Evolutionary conservation across 2,797 vertebrate species (phyloP).

Genomic region (Sebastiscus albofasciatus): DNA sequence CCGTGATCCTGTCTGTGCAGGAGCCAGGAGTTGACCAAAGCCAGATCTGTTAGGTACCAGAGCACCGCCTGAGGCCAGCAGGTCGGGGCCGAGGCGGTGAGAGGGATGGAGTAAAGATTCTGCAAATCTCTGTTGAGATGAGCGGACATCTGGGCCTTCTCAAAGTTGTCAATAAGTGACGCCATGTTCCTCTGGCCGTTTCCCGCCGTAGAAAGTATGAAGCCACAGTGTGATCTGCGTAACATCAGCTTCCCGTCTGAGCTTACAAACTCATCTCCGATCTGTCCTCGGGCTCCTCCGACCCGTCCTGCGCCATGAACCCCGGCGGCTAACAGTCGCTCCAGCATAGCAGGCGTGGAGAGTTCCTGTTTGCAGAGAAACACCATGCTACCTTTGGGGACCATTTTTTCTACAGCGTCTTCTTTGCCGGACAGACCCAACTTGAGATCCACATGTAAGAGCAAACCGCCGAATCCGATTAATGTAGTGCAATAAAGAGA

Average conservation of each 20-base stretch:
- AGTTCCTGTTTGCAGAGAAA: constrained; percentile 87
- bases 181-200: constrained; percentile 67
- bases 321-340: constrained; percentile 79
- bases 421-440: constrained; percentile 76
- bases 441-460: constrained; percentile 79
- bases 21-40: constrained; percentile 85
- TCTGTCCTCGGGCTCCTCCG: constrained; percentile 80
- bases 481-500: constrained; percentile 79
- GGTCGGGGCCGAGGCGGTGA: constrained; percentile 60
- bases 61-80: constrained; percentile 84
- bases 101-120: constrained; percentile 79
- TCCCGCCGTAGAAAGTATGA: constrained; percentile 83
- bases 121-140: constrained; percentile 79
- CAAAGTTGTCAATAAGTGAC: constrained; percentile 77
- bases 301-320: constrained; percentile 83
- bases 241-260: constrained; percentile 84
- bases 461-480: constrained; percentile 75
- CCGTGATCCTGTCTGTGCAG: constrained; percentile 69
- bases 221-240: constrained; percentile 81
- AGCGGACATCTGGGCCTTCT: constrained; percentile 79
- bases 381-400: constrained; percentile 75
- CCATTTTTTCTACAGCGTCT: constrained; percentile 78
- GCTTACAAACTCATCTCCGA: constrained; percentile 86
- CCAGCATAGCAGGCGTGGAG: constrained; percentile 84
- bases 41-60: constrained; percentile 84